Base-by-base conservation (phyloP, 2,888 invertebrate genomes). In the Diadegma fenestrale region DNA sequence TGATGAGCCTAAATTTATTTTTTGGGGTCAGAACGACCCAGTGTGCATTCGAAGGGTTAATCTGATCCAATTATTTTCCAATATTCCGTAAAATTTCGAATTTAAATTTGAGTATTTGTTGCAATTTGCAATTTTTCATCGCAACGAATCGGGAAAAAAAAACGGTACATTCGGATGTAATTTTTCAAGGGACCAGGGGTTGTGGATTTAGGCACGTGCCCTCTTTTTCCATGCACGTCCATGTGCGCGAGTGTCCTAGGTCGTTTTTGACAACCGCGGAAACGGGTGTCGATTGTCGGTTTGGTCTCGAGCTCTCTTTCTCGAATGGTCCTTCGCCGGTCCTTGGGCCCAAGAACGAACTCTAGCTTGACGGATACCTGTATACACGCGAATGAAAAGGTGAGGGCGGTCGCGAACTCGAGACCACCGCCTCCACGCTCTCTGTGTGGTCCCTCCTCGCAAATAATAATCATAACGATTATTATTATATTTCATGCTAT, bases 231-330 rank as follows among this genome's bases (percentile, higher is more conserved):
- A n/a, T 64, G 12, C 19, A 19, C 33, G 17, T 45, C 12, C 26
- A 51, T n/a, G 30, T 61, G 6, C n/a, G 61, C 51, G 71, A 68
- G 37, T 72, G 76, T 69, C 45, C 37, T 17, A 30, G 41, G 80
- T 61, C 41, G n/a, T 14, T 64, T 76, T 63, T 77, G 73, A 78
- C 80, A 86, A 82, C 90, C 90, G 91, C 90, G 91, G 91, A 91
- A 91, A 90, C 88, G 86, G 89, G 89, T 91, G 91, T 91, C 91
- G 87, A 91, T 91, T 89, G 91, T 90, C 88, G 88, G 86, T 85
- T 87, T 79, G 78, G 82, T 87, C 58, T 41, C 43, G 54, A 43
- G 51, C 73, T 78, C 75, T 87, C 37, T 7, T 10, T 73, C 61
- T 63, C 33, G 69, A 73, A 78, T 63, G 66, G 77, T 80, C 80